Evolutionary conservation across 2,797 vertebrate genomes (phyloP).

Genomic region (Silurus aristotelis): DNA sequence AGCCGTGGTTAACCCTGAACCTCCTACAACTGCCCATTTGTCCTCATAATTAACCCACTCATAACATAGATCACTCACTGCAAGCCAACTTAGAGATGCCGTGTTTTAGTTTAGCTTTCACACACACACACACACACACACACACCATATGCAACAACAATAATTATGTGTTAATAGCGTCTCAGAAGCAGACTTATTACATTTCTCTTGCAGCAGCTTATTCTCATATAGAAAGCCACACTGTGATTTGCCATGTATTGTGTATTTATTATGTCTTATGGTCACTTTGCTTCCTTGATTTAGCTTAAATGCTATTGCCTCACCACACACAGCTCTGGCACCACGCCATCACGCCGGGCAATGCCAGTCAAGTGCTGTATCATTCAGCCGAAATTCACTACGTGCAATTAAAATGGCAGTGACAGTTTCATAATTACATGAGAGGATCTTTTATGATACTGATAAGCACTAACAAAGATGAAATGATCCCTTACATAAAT

Average conservation of each 20-base stretch:
- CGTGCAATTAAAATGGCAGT: background rate
- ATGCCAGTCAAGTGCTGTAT: slow-evolving; percentile 14
- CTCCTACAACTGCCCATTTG: background rate
- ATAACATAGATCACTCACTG: slow-evolving; percentile 2
- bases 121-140: background rate
- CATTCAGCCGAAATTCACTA: slow-evolving; percentile 7
- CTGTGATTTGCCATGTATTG: slow-evolving; percentile 27
- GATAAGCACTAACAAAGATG: background rate
- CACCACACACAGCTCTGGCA: slow-evolving; percentile 28
- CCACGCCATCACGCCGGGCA: slow-evolving; percentile 9
- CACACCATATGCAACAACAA: background rate
- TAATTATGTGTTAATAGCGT: slow-evolving; percentile 9
- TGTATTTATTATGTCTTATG: background rate
- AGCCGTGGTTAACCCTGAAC: slow-evolving; percentile 34
- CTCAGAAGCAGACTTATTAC: background rate
- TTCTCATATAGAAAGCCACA: slow-evolving; percentile 46
- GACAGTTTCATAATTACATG: slow-evolving; percentile 13
- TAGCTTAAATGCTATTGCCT: slow-evolving; percentile 42
- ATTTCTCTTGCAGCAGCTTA: background rate
- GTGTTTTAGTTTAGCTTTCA: background rate
- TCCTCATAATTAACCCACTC: slow-evolving; percentile 25
- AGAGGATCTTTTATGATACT: background rate
- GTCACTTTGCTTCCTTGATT: slow-evolving; percentile 44
- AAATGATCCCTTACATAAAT: background rate
- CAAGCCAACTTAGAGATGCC: slow-evolving; percentile 28